Evolutionary conservation across 2,797 vertebrate species (phyloP).

Genomic region (Manis crassicaudata): DNA sequence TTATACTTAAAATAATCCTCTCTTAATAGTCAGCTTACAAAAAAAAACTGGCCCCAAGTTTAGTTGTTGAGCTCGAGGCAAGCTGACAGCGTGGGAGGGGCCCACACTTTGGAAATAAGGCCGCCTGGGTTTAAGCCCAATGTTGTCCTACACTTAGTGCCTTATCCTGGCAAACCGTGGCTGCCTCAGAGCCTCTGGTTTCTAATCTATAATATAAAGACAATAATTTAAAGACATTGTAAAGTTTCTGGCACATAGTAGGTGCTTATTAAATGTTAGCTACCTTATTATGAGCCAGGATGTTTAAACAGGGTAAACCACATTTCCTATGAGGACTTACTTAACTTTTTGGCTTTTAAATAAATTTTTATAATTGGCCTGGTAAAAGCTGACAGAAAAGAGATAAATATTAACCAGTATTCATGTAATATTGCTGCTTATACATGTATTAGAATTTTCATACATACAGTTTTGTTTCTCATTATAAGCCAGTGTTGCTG

Average conservation of each 20-base stretch:
- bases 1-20: not conserved
- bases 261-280: not conserved
- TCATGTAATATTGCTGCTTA: fast-evolving
- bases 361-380: not conserved
- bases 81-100: fast-evolving
- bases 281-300: not conserved
- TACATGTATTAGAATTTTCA: fast-evolving
- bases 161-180: not conserved
- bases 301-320: not conserved
- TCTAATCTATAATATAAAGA: not conserved
- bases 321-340: not conserved
- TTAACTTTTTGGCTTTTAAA: not conserved
- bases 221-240: not conserved
- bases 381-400: not conserved
- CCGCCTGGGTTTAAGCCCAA: not conserved
- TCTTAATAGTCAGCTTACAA: not conserved
- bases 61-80: fast-evolving
- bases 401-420: not conserved
- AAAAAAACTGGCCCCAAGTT: no score
- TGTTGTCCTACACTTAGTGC: fast-evolving
- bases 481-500: fast-evolving
- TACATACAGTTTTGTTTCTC: not conserved
- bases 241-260: not conserved
- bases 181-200: fast-evolving
- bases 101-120: fast-evolving